Conservation (phyloP, 2,888 invertebrate genomes). For the Phortica okadai region DNA sequence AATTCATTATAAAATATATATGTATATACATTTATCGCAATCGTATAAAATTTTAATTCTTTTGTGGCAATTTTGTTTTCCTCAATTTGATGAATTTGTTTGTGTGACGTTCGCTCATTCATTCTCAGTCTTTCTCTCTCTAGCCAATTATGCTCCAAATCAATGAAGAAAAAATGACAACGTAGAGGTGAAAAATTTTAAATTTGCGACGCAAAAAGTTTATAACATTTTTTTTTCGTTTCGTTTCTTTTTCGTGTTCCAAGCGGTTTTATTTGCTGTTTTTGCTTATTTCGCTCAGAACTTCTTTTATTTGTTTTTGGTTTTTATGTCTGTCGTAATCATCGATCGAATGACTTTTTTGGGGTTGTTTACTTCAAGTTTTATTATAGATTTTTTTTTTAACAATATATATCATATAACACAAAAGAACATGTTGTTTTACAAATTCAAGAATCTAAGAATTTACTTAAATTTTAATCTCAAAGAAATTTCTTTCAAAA, state of each 20-base stretch:
- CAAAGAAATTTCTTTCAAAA: no score
- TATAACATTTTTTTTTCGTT: slow-evolving; percentile 54
- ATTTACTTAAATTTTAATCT: no score
- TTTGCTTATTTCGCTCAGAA: not conserved
- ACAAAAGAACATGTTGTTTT: no score
- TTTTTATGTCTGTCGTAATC: not conserved
- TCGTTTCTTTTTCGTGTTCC: slow-evolving; percentile 27
- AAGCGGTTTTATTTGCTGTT: not conserved
- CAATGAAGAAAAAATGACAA: not conserved
- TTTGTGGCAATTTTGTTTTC: slow-evolving; percentile 23
- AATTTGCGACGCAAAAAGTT: slow-evolving; percentile 68
- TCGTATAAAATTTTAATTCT: slow-evolving; percentile 24
- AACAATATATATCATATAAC: no score
- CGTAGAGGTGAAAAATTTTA: slow-evolving; percentile 39
- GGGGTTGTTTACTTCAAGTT: not conserved
- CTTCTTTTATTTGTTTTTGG: not conserved
- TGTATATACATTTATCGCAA: not conserved
- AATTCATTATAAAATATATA: slow-evolving; percentile 25
- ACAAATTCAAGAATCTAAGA: no score
- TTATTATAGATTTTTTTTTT: no score
- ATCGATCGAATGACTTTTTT: not conserved
- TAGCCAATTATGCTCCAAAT: slow-evolving; percentile 14
- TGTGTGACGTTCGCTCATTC: not conserved
- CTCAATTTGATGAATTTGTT: slow-evolving; percentile 20
- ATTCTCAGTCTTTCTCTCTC: not conserved